Base-by-base conservation (phyloP, 2,888 invertebrate genomes). In the Agonopterix alstromeriana region DNA sequence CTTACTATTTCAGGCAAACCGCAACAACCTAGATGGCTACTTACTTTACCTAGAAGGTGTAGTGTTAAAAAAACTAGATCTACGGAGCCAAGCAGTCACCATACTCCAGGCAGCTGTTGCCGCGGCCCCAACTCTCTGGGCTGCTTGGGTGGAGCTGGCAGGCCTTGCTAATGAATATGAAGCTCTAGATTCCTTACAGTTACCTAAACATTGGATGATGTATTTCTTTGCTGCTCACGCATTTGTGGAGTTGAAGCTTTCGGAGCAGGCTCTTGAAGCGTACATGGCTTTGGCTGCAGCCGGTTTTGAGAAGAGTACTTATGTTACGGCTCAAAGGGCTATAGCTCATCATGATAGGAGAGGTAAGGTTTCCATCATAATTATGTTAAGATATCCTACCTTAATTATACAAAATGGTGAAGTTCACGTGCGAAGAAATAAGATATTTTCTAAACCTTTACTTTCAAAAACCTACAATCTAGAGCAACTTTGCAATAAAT, bases 161-260 rank as follows among this genome's bases (percentile, higher is more conserved):
- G 92, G 94, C 8, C 84, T 99, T 1, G 93, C 98, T 48, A 92
- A 93, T 54, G 95, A 96, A 63, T 94, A 94, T 77, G 95, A 95
- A 65, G 94, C 94, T 46, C 70, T 94, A 12, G 90, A 92, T 51
- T 87, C 90, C 2, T 71, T 93, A 3, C 90, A 91, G 50, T 75
- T 94, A 42, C 97, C 98, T 0, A 92, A 94, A 57, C 97, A 97
- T 78, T 99, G 98, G 98, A 97, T 98, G 91, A 94, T 95, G 77
- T 92, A 95, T 58, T 95, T 99, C 70, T 99, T 98, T 77, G 89
- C 95, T 52, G 98, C 95, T 0, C 96, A 97, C 74, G 94, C 95
- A 10, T 97, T 95, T 82, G 91, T 98, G 48, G 97, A 98, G 73
- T 90, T 98, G 46, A 95, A 98, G 66, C 88, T 97, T 54, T 95